Evolutionary conservation across 2,113 vertebrate species (phyloP).

Genomic region (Pachyramphus minor): DNA sequence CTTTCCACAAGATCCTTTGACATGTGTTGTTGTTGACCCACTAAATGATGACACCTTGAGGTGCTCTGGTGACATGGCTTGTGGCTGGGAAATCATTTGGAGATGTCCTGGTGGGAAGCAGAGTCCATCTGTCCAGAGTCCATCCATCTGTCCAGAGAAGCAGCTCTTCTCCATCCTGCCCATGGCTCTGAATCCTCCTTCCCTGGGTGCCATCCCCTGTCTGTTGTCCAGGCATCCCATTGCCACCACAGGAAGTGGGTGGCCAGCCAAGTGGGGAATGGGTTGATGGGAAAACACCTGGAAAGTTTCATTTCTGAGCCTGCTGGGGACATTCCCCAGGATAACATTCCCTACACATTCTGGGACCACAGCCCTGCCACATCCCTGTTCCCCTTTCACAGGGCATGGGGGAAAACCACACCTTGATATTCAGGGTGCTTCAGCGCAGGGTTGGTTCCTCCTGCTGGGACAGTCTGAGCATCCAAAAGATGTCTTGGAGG

Average conservation of each 20-base stretch:
- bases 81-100: not conserved
- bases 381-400: not conserved
- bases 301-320: not conserved
- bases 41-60: not conserved
- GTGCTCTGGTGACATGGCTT: not conserved
- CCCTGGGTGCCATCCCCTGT: not conserved
- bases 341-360: accelerated
- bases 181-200: not conserved
- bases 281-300: not conserved
- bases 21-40: not conserved
- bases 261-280: accelerated
- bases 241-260: accelerated
- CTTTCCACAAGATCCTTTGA: not conserved
- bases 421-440: not conserved
- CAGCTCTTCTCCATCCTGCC: not conserved
- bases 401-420: not conserved
- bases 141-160: not conserved
- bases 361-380: not conserved
- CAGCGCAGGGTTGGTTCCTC: not conserved
- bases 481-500: not conserved
- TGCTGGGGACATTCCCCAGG: not conserved
- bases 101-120: not conserved
- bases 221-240: accelerated
- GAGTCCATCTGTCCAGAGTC: not conserved
- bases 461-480: not conserved